A percentile compares a stretch with the other conserved stretches of the same genome.
Conservation (phyloP, 1,140 invertebrate genomes). For the Pristionchus pacificus region DNA sequence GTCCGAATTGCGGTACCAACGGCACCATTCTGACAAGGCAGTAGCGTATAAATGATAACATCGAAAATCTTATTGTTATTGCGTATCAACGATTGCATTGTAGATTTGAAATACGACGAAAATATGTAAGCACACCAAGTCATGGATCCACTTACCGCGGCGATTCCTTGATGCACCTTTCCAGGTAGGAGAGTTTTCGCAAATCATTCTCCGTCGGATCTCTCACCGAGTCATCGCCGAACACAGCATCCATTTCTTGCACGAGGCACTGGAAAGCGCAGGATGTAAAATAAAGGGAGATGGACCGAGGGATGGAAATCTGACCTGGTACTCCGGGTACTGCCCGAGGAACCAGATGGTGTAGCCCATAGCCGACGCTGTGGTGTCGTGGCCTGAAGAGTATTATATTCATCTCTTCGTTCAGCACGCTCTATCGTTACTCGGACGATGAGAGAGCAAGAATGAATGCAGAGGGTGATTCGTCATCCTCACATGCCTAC, state of each 20-base stretch:
- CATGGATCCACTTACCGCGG: background rate
- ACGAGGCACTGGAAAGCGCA: slow-evolving; percentile 64
- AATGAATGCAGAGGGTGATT: too few species aligned
- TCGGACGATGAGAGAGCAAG: too few species aligned
- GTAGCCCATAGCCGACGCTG: slow-evolving; percentile 72
- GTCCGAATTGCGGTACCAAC: slow-evolving; percentile 68
- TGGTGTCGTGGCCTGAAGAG: slow-evolving; percentile 75
- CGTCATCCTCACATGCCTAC: background rate
- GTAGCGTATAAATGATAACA: too few species aligned
- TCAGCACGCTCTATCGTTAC: too few species aligned
- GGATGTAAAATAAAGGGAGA: too few species aligned
- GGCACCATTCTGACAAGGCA: slow-evolving; percentile 67
- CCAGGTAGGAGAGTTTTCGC: slow-evolving; percentile 75
- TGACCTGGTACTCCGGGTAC: slow-evolving; percentile 61
- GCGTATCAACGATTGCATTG: too few species aligned
- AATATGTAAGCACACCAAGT: too few species aligned
- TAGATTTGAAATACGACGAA: too few species aligned
- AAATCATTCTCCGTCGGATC: slow-evolving; percentile 75
- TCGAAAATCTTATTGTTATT: background rate
- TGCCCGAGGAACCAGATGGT: slow-evolving; percentile 60
- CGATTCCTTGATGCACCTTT: slow-evolving; percentile 68
- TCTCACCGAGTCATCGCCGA: slow-evolving; percentile 69
- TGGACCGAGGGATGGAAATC: background rate
- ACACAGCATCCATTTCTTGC: slow-evolving; percentile 73
- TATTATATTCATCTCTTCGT: too few species aligned